Evolutionary conservation across 2,888 invertebrate species (phyloP), one percentile per base, ranked within the genome.

Genomic region (Phymatocera aterrima): DNA sequence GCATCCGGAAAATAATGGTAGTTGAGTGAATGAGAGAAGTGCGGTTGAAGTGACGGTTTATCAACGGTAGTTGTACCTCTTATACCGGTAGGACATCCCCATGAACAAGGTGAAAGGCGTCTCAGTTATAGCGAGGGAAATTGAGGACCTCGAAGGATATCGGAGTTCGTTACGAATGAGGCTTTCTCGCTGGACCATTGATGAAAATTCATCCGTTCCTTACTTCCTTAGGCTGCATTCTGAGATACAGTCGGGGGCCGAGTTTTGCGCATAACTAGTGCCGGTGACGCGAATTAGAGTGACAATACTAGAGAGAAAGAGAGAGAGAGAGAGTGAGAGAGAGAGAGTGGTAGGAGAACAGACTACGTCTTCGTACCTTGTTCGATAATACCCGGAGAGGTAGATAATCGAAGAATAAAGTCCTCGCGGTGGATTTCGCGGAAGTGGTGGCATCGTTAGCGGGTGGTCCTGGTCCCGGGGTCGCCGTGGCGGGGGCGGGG

Each of bases 401-500:
- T 46, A 37, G 46, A 43, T 21, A 43, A 40, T 3, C 34, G 37
- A 64, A 40, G n/a, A 37, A 64, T 8, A 24, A 68, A 21, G 46
- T 18, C 24, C 40, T 68, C 68, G 43, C 43, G 28, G 68, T 43
- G 68, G 87, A 90, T 89, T 84, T 87, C 85, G 87, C 86, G 86
- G 87, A 85, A 84, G 86, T 85, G 84, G 84, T 86, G 82, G 85
- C 83, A 84, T 87, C 83, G 85, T 87, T 84, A 86, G 87, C 85
- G 87, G 85, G 85, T 84, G 86, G 87, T 83, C 83, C 85, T 82
- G 86, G 85, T 83, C 85, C 85, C 87, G 87, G 87, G 85, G 85
- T 87, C 87, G 85, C 89, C 90, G 90, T 90, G 90, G 89, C 89
- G 87, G 89, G 89, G 82, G 89, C 89, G 87, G 89, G 89, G 82